Evolutionary conservation across 2,888 invertebrate species (phyloP).

Genomic region (Eupithecia vulgata): DNA sequence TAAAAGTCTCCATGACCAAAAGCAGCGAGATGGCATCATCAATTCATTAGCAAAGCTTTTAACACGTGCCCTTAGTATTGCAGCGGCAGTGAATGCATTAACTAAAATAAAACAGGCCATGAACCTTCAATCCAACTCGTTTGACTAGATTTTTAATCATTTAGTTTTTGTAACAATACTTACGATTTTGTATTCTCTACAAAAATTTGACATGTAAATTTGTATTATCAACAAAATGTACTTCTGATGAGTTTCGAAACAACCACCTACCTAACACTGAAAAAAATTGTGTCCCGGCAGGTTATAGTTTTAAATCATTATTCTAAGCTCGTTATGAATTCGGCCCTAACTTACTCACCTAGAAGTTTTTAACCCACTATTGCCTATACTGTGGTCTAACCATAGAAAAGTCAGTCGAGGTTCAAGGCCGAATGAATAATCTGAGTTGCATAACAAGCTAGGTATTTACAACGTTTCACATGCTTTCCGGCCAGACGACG

Average conservation of each 20-base stretch:
- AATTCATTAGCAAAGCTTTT: neutral
- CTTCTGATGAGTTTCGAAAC: too few species aligned
- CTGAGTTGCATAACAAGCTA: conserved; percentile 52
- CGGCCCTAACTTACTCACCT: neutral
- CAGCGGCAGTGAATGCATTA: neutral
- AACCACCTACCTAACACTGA: too few species aligned
- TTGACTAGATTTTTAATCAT: too few species aligned
- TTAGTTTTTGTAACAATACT: too few species aligned
- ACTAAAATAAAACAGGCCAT: neutral
- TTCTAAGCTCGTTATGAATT: neutral
- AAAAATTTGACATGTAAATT: too few species aligned
- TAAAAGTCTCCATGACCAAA: neutral
- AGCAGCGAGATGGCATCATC: neutral
- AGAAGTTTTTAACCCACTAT: neutral
- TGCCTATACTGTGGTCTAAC: neutral
- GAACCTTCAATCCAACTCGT: too few species aligned
- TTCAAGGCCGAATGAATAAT: conserved; percentile 55
- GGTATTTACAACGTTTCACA: conserved; percentile 52
- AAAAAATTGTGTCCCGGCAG: neutral
- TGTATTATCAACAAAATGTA: too few species aligned
- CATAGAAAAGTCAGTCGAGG: conserved; percentile 22
- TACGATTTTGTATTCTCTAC: too few species aligned
- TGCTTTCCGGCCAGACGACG: conserved; percentile 34
- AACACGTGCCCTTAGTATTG: too few species aligned
- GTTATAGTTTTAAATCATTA: neutral